A percentile compares a stretch with the other conserved stretches of the same genome.
phyloP scores from a whole-genome alignment of 2,888 invertebrate species.

The Cremastinae sp. region DNA sequence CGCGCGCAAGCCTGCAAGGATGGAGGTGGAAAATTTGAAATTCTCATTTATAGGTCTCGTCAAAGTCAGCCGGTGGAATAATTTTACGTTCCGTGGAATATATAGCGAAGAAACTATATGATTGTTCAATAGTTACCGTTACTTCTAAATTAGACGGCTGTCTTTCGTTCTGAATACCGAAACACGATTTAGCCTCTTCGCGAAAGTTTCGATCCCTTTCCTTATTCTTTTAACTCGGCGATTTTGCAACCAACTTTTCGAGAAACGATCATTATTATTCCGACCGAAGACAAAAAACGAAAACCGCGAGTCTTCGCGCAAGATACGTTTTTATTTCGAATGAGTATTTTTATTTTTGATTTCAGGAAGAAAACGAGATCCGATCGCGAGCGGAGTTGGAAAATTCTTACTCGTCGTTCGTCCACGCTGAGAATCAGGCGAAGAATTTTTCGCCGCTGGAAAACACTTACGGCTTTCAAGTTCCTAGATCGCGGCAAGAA shows the following conservation, averaged over 20 bases:
- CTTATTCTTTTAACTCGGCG: not conserved
- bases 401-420: slow-evolving; percentile 13
- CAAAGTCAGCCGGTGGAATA: slow-evolving; percentile 9
- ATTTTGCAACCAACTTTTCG: too few species aligned
- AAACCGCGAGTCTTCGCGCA: too few species aligned
- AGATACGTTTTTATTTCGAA: too few species aligned
- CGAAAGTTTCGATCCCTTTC: not conserved
- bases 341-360: too few species aligned
- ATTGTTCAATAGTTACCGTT: slow-evolving; percentile 36
- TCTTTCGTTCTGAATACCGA: slow-evolving; percentile 15
- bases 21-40: slow-evolving; percentile 16
- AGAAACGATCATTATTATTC: too few species aligned
- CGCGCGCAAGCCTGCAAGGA: slow-evolving; percentile 12
- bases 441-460: slow-evolving; percentile 16
- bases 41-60: slow-evolving; percentile 2
- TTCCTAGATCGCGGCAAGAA: slow-evolving; percentile 51
- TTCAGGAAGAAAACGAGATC: too few species aligned
- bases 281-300: too few species aligned
- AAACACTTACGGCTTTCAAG: slow-evolving; percentile 49
- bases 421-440: slow-evolving; percentile 1
- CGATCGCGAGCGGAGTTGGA: not conserved
- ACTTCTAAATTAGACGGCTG: slow-evolving; percentile 29
- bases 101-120: slow-evolving; percentile 14
- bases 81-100: slow-evolving; percentile 31
- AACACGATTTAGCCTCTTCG: not conserved